Base-by-base conservation (phyloP, 2,888 invertebrate genomes). In the Meteorus colon region DNA sequence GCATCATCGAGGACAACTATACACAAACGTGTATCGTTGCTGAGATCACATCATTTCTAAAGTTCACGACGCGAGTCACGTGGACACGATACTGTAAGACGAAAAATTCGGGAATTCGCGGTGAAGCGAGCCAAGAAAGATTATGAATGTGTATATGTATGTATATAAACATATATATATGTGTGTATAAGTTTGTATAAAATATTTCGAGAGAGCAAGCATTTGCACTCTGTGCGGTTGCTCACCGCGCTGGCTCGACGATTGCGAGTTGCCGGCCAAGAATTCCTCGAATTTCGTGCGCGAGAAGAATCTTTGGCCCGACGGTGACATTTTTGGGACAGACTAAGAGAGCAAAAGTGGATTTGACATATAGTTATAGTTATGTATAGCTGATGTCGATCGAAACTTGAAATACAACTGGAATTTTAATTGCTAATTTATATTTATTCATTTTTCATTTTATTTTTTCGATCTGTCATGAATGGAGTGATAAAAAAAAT, bases 391-490 rank as follows among this genome's bases (percentile, higher is more conserved):
- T 29, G 51, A 60, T 62, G 60, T 55, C 51, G 27, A 77, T 77
- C 68, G 66, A 45, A 74, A 55, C 6, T 19, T 79, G 82, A 84
- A 85, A 87, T 84, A 85, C 84, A 82, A 83, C 82, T 80, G 84
- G 86, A 87, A 88, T 87, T 85, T 88, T 87, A 87, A 87, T 87
- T 88, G 86, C 84, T 84, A 85, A 78, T 86, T 87, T 86, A 88
- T 86, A 88, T 87, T 87, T 55, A 24, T 55, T 55, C 19, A 5
- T 55, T 87, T 86, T 84, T 83, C 83, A 78, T 82, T 73, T 14
- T 12, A 24, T 16, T 31, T 3, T 8, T 60, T 24, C 8, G 19
- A 10, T 12, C 6, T 16, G 14, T 5, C 48, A 48, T 48, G n/a
- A 16, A 48, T 48, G 16, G 37, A 34, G 24, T 8, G 37, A 24